These are phyloP conservation scores for Petrosia ficiformis DNA, from an alignment of 37 sponge, comb jelly and placozoan genomes.

Conservation along the genomic window DNA sequence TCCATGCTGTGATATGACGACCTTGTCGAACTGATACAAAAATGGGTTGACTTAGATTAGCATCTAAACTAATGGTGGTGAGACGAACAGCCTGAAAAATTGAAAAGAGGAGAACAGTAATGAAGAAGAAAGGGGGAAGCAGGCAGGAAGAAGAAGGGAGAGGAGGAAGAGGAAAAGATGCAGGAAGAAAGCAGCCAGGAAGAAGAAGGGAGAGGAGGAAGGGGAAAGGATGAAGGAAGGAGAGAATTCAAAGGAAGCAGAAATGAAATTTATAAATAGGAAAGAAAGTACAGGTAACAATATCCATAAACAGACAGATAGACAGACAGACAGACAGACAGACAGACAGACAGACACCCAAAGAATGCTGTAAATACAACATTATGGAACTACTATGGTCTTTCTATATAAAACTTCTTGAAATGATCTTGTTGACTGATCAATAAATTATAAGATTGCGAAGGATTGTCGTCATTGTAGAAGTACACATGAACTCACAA, in stretches of 20 bases:
- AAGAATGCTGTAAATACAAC: no score
- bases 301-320: no score
- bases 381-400: no score
- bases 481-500: no score
- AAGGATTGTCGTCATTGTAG: no score
- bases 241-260: neutral
- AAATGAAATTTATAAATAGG: neutral
- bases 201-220: neutral
- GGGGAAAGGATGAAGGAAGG: neutral
- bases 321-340: no score
- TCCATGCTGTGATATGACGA: neutral
- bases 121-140: constrained; percentile 20
- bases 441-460: no score
- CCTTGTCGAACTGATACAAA: neutral
- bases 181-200: neutral
- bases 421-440: no score
- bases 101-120: constrained; percentile 15
- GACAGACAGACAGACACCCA: no score
- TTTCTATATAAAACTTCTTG: no score
- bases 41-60: neutral
- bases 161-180: neutral
- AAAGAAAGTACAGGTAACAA: neutral
- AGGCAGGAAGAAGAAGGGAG: constrained; percentile 1
- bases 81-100: neutral
- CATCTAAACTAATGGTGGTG: constrained; percentile 4